These are phyloP conservation scores for Lethenteron camtschaticum DNA, from an alignment of 2,113 vertebrate genomes.

Conservation along the genomic window DNA sequence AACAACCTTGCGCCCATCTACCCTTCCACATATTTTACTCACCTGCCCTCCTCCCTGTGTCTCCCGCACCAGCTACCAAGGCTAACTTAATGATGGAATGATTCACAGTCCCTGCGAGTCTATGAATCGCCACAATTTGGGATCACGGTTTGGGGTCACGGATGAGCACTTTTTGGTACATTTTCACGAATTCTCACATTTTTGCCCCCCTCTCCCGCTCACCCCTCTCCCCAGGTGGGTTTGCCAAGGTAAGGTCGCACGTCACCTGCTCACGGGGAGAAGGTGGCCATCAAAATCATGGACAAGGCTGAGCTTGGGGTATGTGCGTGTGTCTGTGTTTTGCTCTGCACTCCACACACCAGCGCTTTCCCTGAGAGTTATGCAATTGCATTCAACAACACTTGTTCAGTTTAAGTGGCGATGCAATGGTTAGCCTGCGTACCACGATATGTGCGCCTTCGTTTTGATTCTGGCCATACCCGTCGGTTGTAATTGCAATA, in stretches of 20 bases:
- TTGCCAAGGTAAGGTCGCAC: conserved; percentile 72
- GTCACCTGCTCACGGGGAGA: conserved; percentile 57
- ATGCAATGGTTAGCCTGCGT: too few species aligned
- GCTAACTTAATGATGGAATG: not conserved
- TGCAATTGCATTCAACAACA: too few species aligned
- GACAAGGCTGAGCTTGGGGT: conserved; percentile 70
- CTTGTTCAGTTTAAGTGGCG: too few species aligned
- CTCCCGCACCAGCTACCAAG: not conserved
- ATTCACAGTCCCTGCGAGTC: too few species aligned
- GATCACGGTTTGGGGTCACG: not conserved
- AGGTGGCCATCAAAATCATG: conserved; percentile 88
- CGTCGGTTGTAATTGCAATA: too few species aligned
- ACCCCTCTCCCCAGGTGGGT: conserved; percentile 37
- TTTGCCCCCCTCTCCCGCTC: not conserved
- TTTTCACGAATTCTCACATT: not conserved
- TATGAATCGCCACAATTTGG: not conserved
- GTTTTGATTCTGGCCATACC: too few species aligned
- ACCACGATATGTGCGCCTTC: too few species aligned
- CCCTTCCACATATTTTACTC: not conserved
- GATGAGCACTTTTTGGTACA: conserved; percentile 6
- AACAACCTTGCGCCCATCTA: not conserved
- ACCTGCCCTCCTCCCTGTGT: not conserved
- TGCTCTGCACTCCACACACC: too few species aligned
- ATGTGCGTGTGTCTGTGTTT: conserved; percentile 4
- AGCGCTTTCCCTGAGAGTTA: too few species aligned